Conservation (phyloP, 2,113 vertebrate genomes). For the Amphilophus citrinellus region DNA sequence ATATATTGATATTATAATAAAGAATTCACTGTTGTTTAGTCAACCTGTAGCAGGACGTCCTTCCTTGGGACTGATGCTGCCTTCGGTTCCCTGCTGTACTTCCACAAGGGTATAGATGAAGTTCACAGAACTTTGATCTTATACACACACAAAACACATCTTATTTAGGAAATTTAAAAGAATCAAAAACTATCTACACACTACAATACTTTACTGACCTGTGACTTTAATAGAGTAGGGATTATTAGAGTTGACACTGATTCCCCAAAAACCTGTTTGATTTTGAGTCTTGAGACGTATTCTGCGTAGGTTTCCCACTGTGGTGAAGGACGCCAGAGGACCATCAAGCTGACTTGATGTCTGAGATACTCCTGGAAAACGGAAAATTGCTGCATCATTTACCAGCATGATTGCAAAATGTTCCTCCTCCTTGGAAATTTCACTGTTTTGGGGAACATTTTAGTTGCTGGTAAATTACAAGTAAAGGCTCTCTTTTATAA, state of each 20-base stretch:
- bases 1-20: background rate
- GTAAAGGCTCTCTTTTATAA: no score
- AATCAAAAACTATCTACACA: background rate
- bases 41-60: conserved; percentile 70
- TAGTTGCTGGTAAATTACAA: no score
- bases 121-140: conserved; percentile 75
- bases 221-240: conserved; percentile 74
- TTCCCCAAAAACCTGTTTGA: conserved; percentile 69
- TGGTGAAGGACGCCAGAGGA: conserved; percentile 52
- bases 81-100: conserved; percentile 22
- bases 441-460: no score
- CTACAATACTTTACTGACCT: conserved; percentile 56
- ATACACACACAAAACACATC: background rate
- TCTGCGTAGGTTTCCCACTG: conserved; percentile 66
- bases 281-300: conserved; percentile 55
- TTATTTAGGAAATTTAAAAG: background rate
- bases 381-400: background rate
- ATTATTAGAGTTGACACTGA: conserved; percentile 58
- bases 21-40: background rate
- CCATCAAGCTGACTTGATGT: conserved; percentile 57
- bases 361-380: conserved; percentile 68
- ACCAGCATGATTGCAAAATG: background rate
- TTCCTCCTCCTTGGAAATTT: background rate
- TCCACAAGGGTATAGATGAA: conserved; percentile 75
- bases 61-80: conserved; percentile 64